Evolutionary conservation across 2,113 vertebrate species (phyloP).

Genomic region (Nipponia nippon): DNA sequence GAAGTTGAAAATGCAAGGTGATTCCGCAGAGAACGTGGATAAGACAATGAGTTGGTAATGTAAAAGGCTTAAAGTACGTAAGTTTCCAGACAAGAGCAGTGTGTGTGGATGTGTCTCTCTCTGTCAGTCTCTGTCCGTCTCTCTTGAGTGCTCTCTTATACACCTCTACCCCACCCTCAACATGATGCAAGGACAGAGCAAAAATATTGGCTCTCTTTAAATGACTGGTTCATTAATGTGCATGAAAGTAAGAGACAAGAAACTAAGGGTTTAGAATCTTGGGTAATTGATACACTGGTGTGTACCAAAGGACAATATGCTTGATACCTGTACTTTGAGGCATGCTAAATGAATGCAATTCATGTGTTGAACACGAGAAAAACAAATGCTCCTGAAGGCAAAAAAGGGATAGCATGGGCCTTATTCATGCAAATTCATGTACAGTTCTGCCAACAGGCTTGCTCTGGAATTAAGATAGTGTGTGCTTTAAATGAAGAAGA

Average conservation of each 20-base stretch:
- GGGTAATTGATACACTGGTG: not conserved
- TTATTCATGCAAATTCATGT: not conserved
- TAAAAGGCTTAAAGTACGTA: rapidly evolving
- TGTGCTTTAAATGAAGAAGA: not conserved
- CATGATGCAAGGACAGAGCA: not conserved
- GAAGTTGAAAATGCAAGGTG: not conserved
- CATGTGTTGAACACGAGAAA: too few species aligned
- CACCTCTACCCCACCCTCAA: too few species aligned
- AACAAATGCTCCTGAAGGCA: not conserved
- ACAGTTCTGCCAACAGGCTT: not conserved
- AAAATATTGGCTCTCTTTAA: not conserved
- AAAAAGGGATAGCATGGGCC: not conserved
- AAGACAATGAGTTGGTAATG: too few species aligned
- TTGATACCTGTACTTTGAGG: not conserved
- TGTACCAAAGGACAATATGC: not conserved
- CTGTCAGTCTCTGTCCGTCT: not conserved
- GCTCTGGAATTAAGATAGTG: not conserved
- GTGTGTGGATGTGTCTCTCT: not conserved
- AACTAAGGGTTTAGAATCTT: not conserved
- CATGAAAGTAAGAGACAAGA: not conserved
- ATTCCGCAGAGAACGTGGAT: not conserved
- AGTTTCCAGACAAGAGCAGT: not conserved
- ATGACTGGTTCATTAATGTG: rapidly evolving
- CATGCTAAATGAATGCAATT: not conserved
- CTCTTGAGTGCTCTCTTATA: not conserved